Evolutionary conservation across 2,113 vertebrate genomes (phyloP).

Genomic region (Xenopus tropicalis): UCB_Xtro_10.0 CM004451.2:88685001-88685500

Average conservation of each 20-base stretch:
- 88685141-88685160: conserved; percentile 88
- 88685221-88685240: conserved; percentile 80
- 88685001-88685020: too few species aligned
- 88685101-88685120: neutral
- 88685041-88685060: too few species aligned
- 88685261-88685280: neutral
- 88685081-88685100: too few species aligned
- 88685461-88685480: neutral
- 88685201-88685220: conserved; percentile 81
- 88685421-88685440: neutral
- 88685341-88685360: conserved; percentile 86
- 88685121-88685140: conserved; percentile 82
- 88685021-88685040: too few species aligned
- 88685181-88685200: conserved; percentile 82
- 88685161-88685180: conserved; percentile 91
- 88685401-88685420: conserved; percentile 38
- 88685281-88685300: conserved; percentile 4
- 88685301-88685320: conserved; percentile 71
- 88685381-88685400: conserved; percentile 85
- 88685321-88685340: conserved; percentile 86
- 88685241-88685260: too few species aligned
- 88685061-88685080: too few species aligned
- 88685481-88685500: too few species aligned
- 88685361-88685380: conserved; percentile 83
- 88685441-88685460: too few species aligned